Base-by-base conservation (phyloP, 1,140 invertebrate species). In the Drosophila subpulchrella region DNA sequence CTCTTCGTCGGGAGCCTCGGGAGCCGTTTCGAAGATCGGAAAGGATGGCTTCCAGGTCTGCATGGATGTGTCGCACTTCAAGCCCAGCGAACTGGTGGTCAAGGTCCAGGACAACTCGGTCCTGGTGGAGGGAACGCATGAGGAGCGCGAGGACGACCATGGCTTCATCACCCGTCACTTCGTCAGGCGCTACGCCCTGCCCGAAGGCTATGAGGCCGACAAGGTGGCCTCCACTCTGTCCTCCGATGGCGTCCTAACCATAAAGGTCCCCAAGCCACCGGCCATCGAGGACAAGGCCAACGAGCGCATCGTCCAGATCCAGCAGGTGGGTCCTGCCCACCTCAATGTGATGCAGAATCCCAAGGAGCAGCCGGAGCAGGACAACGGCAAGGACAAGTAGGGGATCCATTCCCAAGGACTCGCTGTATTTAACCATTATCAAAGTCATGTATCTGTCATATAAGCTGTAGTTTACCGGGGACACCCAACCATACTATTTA, bases 51-150 rank as follows among this genome's bases (percentile, higher is more conserved):
- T 95, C 73, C 94, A 96, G 90, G 94, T 96, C 0, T 95, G 94
- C 73, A 91, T 97, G 83, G 97, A 98, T 88, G 96, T 98, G 1
- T 95, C 96, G 41, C 97, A 98, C 75, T 98, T 98, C 90, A 93
- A 94, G 38, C 97, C 97, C 0, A 95, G 96, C 47, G 97, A 98
- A 90, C 95, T 98, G 11, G 94, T 94, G 6, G 96, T 98, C 1
- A 97, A 97, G 89, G 96, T 95, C 0, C 94, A 95, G 3, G 96
- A 97, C 53, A 95, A 95, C 47, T 94, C 92, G 6, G 93, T 96
- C 1, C 86, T 96, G 2, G 93, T 97, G 2, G 94, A 96, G 74
- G 96, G 95, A 3, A 97, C 96, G 78, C 96, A 97, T 57, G 95
- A 96, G 74, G 96, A 97, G 81, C 95, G 95, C 56, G 92, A 94